Conservation (phyloP, 53 echinoderm and acorn worm species). For the Patiria pectinifera region DNA sequence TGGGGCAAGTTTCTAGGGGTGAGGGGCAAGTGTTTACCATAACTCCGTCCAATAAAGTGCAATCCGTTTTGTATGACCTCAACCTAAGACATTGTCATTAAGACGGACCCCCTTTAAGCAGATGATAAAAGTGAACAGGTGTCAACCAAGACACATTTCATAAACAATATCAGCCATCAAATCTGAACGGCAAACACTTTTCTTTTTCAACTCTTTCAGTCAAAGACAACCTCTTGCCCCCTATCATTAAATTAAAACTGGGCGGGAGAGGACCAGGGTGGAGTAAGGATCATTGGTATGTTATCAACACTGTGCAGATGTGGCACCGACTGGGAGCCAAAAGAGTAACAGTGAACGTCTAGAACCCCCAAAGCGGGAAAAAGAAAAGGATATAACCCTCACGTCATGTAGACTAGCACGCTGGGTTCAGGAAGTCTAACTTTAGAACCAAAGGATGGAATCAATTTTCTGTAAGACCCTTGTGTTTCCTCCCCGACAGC, state of each 20-base stretch:
- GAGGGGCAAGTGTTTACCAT: background rate
- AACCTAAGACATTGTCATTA: background rate
- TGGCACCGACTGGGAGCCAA: background rate
- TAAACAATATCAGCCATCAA: background rate
- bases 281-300: conserved; percentile 1
- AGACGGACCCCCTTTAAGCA: conserved; percentile 22
- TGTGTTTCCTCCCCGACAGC: background rate
- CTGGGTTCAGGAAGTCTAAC: conserved; percentile 14
- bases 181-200: background rate
- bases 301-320: conserved; percentile 61
- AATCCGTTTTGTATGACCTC: background rate
- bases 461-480: conserved; percentile 28
- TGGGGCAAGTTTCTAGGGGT: background rate
- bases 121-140: conserved; percentile 9
- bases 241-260: conserved; percentile 28
- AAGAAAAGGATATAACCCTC: conserved; percentile 3
- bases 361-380: background rate
- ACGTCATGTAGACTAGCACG: background rate
- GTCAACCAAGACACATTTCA: background rate
- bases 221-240: background rate
- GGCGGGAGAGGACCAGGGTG: conserved; percentile 17
- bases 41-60: background rate
- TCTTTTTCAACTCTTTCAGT: background rate
- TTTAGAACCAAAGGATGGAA: conserved; percentile 41
- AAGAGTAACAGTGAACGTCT: conserved; percentile 35